phyloP scores from a whole-genome alignment of 2,888 invertebrate species.

The Linnaemya tessellans region DNA sequence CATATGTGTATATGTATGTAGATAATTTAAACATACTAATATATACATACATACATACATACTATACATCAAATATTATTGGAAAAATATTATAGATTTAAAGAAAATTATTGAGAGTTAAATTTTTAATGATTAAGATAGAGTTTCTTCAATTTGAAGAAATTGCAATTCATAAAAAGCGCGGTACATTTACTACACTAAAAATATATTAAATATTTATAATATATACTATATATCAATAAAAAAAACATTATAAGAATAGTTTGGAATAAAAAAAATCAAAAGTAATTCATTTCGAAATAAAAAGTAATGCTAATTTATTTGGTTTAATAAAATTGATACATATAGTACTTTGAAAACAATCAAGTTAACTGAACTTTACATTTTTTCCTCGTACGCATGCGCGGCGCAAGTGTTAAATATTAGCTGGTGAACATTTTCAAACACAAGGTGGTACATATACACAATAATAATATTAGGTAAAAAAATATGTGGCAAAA shows the following conservation, averaged over 20 bases:
- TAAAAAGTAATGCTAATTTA: neutral
- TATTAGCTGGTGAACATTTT: too few species aligned
- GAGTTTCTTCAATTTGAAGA: slow-evolving; percentile 49
- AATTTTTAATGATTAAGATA: slow-evolving; percentile 48
- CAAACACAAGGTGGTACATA: too few species aligned
- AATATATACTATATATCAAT: slow-evolving; percentile 10
- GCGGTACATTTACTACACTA: slow-evolving; percentile 72
- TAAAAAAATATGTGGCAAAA: too few species aligned
- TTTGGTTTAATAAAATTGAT: neutral
- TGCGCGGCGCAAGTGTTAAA: too few species aligned
- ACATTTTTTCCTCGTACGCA: too few species aligned
- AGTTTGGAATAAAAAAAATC: neutral
- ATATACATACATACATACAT: slow-evolving; percentile 7
- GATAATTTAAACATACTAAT: slow-evolving; percentile 16
- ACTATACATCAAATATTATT: slow-evolving; percentile 21
- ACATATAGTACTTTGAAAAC: too few species aligned
- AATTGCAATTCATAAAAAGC: slow-evolving; percentile 68
- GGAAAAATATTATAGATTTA: slow-evolving; percentile 20
- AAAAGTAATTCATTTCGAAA: neutral
- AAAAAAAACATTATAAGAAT: neutral
- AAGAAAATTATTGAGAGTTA: slow-evolving; percentile 42
- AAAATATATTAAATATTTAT: slow-evolving; percentile 28
- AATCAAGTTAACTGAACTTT: too few species aligned
- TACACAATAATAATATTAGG: too few species aligned
- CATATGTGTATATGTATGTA: slow-evolving; percentile 5